A percentile compares a stretch with the other conserved stretches of the same genome.
Evolutionary conservation across 2,888 invertebrate genomes (phyloP).

Genomic region (Morinoia aosen): DNA sequence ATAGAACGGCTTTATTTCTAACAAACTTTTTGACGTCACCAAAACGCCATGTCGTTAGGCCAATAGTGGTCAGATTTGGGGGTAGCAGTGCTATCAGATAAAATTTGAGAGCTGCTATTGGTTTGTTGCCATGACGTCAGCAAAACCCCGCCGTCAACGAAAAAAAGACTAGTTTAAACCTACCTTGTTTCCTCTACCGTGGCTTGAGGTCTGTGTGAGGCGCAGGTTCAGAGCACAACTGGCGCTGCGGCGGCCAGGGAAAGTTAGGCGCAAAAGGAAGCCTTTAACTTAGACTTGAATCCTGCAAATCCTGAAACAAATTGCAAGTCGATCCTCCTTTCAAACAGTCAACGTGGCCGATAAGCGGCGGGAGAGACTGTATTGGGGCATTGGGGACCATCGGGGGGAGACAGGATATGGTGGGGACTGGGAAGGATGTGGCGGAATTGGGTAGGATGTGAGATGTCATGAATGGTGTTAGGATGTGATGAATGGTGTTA

Average conservation of each 20-base stretch:
- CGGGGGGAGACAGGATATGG: background rate
- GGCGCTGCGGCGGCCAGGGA: background rate
- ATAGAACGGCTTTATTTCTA: too few relatives aligned
- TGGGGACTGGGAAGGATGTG: background rate
- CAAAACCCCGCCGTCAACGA: too few relatives aligned
- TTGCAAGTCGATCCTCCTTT: slow-evolving; percentile 48
- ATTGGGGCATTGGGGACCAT: background rate
- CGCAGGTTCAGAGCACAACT: background rate
- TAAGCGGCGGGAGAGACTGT: background rate
- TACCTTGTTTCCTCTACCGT: too few relatives aligned
- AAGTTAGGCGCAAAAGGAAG: background rate
- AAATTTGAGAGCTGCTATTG: too few relatives aligned
- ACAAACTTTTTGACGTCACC: too few relatives aligned
- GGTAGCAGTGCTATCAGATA: too few relatives aligned
- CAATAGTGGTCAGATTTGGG: too few relatives aligned
- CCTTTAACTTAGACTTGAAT: slow-evolving; percentile 33
- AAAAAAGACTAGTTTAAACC: too few relatives aligned
- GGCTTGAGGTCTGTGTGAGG: background rate
- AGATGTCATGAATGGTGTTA: background rate
- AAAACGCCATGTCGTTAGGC: too few relatives aligned
- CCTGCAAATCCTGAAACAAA: slow-evolving; percentile 51
- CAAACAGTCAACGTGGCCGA: slow-evolving; percentile 46
- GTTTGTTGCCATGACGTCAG: too few relatives aligned
- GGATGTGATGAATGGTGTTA: background rate
- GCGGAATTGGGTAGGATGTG: background rate